A percentile compares a stretch with the other conserved stretches of the same genome.
These are phyloP conservation scores for Diachasmimorpha longicaudata DNA, from an alignment of 1,140 invertebrate genomes.

Conservation along the genomic window DNA sequence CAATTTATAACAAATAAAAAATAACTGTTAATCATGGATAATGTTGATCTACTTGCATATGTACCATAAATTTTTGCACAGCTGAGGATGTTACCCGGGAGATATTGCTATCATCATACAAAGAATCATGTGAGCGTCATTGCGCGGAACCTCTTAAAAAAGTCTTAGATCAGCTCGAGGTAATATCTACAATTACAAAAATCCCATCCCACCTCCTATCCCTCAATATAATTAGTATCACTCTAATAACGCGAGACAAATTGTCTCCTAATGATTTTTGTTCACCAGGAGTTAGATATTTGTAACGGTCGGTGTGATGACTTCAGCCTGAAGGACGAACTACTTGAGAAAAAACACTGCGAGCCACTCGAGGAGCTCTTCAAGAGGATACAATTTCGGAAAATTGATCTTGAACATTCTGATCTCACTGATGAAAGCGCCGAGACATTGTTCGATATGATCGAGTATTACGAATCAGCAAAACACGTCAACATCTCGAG, in stretches of 20 bases:
- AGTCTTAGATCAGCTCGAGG: conserved; percentile 76
- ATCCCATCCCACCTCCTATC: too few species aligned
- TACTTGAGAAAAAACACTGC: conserved; percentile 67
- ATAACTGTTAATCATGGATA: conserved; percentile 12
- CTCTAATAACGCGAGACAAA: too few species aligned
- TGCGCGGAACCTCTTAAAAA: conserved; percentile 70
- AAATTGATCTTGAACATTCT: conserved; percentile 72
- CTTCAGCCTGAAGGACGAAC: conserved; percentile 63
- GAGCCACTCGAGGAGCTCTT: conserved; percentile 81
- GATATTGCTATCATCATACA: conserved; percentile 74
- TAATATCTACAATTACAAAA: conserved; percentile 40
- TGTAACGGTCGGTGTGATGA: conserved; percentile 56
- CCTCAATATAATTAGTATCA: too few species aligned
- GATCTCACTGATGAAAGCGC: conserved; percentile 72
- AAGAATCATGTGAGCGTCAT: conserved; percentile 74
- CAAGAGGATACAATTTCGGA: conserved; percentile 75
- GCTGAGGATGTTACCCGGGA: conserved; percentile 64
- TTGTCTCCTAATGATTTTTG: neutral
- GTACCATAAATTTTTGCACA: conserved; percentile 52
- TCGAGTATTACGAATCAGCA: conserved; percentile 89
- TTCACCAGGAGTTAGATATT: neutral
- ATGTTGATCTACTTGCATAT: conserved; percentile 31
- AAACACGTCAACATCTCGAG: conserved; percentile 78
- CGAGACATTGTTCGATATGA: conserved; percentile 86
- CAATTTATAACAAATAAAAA: neutral